Evolutionary conservation across 2,797 vertebrate species (phyloP), one percentile per base, ranked within the genome.

Genomic region (Hippoglossus hippoglossus): DNA sequence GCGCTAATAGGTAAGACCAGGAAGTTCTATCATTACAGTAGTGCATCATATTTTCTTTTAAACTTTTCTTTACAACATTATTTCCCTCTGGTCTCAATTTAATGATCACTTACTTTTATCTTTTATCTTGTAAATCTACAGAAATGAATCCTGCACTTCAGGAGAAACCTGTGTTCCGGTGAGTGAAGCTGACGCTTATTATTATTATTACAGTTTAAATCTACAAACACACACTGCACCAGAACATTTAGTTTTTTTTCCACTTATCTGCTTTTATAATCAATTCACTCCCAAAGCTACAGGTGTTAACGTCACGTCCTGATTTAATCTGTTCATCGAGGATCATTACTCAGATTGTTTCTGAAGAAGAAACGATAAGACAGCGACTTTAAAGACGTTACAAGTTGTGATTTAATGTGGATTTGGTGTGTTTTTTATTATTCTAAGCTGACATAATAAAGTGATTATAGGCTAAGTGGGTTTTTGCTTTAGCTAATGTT

Each of bases 1-100:
- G 9, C 15, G 16, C 67, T 69, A 19, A 74, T 34, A 71, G 77
- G 90, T 92, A 78, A 87, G 87, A 69, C 2, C 21, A n/a, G 1
- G 0, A 39, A 58, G 25, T 22, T 26, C 50, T 2, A 9, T 25
- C 28, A 31, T 26, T 12, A 49, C n/a, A 69, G 0, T 47, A 0
- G 11, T 44, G 25, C 6, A 46, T n/a, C 10, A 19, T 5, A 26
- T 51, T 8, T 62, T 34, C 1, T 62, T 75, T 63, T 19, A 62
- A 9, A 7, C 1, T 0, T 0, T 72, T 51, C 26, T 72, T 2
- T 46, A 39, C 9, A 3, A 10, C 4, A 39, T 39, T 4, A 3
- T 15, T 39, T 39, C 10, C 1, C 36, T 39, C 13, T 39, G 10
- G 36, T 11, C 36, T 15, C 77, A 21, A 76, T 18, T 53, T 1